These are phyloP conservation scores for Galbula dea DNA, from an alignment of 2,113 vertebrate genomes.

Conservation along the genomic window DNA sequence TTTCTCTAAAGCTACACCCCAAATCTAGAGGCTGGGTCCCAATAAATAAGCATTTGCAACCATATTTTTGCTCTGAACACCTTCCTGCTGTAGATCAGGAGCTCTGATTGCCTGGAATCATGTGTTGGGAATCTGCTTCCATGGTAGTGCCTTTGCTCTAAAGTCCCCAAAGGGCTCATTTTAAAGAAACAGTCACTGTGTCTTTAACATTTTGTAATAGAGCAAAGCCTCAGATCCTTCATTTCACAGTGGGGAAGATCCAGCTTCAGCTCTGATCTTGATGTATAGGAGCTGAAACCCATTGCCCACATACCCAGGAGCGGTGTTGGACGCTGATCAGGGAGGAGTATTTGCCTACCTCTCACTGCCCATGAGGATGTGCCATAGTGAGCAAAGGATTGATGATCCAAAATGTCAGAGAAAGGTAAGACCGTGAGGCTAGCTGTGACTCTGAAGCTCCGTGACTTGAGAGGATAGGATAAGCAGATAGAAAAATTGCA, in stretches of 20 bases:
- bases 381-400: not conserved
- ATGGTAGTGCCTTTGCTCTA: not conserved
- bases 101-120: not conserved
- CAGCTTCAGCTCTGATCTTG: not conserved
- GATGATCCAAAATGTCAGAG: not conserved
- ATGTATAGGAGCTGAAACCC: not conserved
- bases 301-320: fast-evolving
- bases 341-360: not conserved
- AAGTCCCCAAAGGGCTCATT: not conserved
- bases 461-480: not conserved
- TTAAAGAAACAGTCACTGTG: not conserved
- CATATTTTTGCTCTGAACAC: not conserved
- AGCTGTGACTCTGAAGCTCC: not conserved
- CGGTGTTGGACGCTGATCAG: fast-evolving
- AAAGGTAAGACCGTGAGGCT: fast-evolving
- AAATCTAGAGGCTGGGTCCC: not conserved
- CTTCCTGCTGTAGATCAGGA: not conserved
- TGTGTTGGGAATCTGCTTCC: fast-evolving
- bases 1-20: not conserved
- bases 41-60: fast-evolving
- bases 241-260: not conserved
- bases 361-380: not conserved
- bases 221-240: not conserved
- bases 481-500: not conserved
- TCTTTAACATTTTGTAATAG: not conserved